Base-by-base conservation (phyloP, 1,140 invertebrate genomes). In the Chelonus insularis region DNA sequence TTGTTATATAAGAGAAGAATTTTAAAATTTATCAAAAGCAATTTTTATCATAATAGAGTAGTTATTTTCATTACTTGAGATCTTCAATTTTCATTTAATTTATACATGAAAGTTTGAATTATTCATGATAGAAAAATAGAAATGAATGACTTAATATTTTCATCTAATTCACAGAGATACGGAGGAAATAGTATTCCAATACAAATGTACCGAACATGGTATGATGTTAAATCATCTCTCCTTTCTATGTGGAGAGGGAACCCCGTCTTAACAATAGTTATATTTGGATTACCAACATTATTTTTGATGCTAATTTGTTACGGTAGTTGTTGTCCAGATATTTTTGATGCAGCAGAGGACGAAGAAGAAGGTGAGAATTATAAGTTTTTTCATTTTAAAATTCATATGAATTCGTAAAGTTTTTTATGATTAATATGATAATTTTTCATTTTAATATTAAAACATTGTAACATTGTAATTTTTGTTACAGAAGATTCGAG, bases 271-370 rank as follows among this genome's bases (percentile, higher is more conserved):
- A 95, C 94, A 5, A 84, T 91, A 16, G 87, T 97, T 4, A 82
- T 97, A 5, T 93, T 95, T 80, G 93, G 93, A 7, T 83, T 97
- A 36, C 96, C 96, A 7, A 77, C 93, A 29, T 91, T 93, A 11
- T 97, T 98, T 75, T 84, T 98, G 6, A 90, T 90, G n/a, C 86
- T 97, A 1, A 97, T 98, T 71, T 89, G 92, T 72, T 97, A 97
- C 74, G 94, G 94, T 1, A 91, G 95, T 63, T 97, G 93, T 77
- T 97, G 94, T 79, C 88, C 93, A 18, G 94, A 97, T 80, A 94
- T 97, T 70, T 83, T 96, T 66, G 95, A 96, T 76, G 92, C 93
- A n/a, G 88, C 91, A 64, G 93, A 95, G 14, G 93, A 95, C 41
- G 91, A 92, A 65, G 93, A 95, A 14, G 93, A 95, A 43, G 91